These are phyloP conservation scores for Panurus biarmicus DNA, from an alignment of 2,113 vertebrate genomes.

Conservation along the genomic window DNA sequence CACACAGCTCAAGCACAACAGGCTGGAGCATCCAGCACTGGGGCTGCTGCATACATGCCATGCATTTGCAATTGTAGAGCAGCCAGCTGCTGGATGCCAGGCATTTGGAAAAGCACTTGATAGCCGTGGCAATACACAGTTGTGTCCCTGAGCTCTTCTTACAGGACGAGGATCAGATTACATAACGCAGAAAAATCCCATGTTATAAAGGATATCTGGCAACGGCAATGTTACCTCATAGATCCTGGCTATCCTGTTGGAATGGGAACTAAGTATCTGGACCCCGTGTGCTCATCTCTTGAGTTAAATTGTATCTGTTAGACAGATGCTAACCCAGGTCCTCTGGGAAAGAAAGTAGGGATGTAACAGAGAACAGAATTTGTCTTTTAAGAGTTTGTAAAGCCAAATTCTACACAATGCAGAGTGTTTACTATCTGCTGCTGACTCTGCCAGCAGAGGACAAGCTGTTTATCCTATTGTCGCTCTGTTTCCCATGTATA, in stretches of 20 bases:
- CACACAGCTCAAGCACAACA: not conserved
- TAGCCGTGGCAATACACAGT: not conserved
- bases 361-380: not conserved
- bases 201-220: not conserved
- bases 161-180: not conserved
- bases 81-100: constrained; percentile 7
- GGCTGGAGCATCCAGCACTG: not conserved
- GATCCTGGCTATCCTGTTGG: not conserved
- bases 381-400: constrained; percentile 20
- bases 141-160: not conserved
- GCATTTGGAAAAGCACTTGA: not conserved
- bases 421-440: constrained; percentile 15
- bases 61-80: not conserved
- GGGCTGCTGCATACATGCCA: not conserved
- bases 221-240: not conserved
- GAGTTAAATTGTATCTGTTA: not conserved
- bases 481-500: not conserved
- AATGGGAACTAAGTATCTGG: not conserved
- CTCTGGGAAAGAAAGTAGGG: not conserved
- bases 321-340: not conserved
- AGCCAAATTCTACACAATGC: constrained; percentile 19
- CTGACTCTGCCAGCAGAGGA: not conserved
- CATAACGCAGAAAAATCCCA: not conserved
- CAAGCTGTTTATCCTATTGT: constrained; percentile 19
- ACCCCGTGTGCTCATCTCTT: not conserved